Evolutionary conservation across 2,113 vertebrate species (phyloP).

Genomic region (Mormyrus lacerda): DNA sequence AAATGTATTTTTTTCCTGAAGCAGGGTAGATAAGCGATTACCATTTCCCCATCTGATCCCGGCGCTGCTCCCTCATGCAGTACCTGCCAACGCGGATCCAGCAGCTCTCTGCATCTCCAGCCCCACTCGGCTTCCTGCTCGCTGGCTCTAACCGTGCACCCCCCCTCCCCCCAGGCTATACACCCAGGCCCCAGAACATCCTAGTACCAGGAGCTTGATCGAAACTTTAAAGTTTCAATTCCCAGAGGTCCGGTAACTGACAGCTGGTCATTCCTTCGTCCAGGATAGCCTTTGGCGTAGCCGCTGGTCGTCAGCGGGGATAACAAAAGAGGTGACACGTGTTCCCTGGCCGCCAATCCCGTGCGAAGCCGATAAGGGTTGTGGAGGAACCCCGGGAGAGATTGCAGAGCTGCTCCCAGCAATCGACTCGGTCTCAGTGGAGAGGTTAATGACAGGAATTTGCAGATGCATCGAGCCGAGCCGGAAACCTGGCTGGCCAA

Average conservation of each 20-base stretch:
- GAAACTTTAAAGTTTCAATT: neutral
- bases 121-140: neutral
- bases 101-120: neutral
- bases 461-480: constrained; percentile 9
- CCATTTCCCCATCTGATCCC: constrained; percentile 14
- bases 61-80: neutral
- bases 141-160: neutral
- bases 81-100: neutral
- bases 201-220: neutral
- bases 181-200: neutral
- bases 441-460: constrained; percentile 25
- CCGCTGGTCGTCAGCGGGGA: neutral
- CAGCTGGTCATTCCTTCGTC: neutral
- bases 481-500: neutral
- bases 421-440: constrained; percentile 26
- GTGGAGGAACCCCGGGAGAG: neutral
- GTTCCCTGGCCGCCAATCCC: neutral
- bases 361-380: neutral
- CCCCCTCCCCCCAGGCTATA: neutral
- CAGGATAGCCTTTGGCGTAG: neutral
- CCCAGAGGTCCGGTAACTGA: neutral
- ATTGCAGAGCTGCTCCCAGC: neutral
- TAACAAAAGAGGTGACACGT: neutral
- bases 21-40: constrained; percentile 17
- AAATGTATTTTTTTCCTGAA: constrained; percentile 20